Evolutionary conservation across 2,113 vertebrate species (phyloP).

Genomic region (Oplegnathus fasciatus): DNA sequence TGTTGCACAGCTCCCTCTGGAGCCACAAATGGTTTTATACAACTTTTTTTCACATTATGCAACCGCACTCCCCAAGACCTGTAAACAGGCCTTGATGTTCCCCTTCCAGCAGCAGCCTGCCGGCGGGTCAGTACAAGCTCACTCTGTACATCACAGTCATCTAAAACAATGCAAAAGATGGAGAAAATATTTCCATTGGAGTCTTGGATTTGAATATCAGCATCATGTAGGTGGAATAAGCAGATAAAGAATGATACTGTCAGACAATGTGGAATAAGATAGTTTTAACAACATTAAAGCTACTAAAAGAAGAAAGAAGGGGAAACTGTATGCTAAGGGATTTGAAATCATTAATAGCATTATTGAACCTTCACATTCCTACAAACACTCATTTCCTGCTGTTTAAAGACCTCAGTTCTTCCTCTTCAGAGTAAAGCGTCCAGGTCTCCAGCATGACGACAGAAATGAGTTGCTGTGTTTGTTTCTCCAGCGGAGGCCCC

Average conservation of each 20-base stretch:
- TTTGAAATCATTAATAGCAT: background rate
- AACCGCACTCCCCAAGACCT: background rate
- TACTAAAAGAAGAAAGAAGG: background rate
- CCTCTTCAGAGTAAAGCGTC: background rate
- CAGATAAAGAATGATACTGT: background rate
- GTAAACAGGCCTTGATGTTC: background rate
- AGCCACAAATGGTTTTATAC: too few species aligned
- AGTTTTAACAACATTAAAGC: background rate
- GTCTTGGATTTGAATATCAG: background rate
- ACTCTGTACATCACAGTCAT: background rate
- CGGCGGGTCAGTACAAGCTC: background rate
- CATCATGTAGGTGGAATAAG: background rate
- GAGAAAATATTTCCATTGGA: background rate
- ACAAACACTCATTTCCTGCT: background rate
- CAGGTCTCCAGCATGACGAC: background rate
- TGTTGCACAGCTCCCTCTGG: too few species aligned
- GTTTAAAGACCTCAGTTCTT: conserved; percentile 2
- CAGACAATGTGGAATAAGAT: background rate
- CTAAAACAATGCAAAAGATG: background rate
- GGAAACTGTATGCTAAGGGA: background rate
- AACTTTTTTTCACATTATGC: background rate
- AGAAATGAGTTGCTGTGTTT: conserved; percentile 6
- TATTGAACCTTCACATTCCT: background rate
- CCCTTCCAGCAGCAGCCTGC: background rate
- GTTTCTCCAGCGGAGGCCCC: conserved; percentile 8